A percentile compares a stretch with the other conserved stretches of the same genome.
Conservation (phyloP, 2,888 invertebrate genomes). For the Lordiphosa fenestrarum region DNA sequence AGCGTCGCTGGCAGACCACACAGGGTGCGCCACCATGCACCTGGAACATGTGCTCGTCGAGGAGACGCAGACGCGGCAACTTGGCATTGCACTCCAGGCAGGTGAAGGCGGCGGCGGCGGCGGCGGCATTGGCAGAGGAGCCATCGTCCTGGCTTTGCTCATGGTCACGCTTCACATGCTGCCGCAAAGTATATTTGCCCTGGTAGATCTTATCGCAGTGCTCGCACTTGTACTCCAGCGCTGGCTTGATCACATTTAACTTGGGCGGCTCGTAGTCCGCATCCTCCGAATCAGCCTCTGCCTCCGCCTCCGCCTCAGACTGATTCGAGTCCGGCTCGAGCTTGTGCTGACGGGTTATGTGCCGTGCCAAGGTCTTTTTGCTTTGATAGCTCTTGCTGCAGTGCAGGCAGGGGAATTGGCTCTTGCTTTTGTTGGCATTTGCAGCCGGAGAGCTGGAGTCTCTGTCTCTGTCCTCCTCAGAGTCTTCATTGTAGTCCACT, state of each 20-base stretch:
- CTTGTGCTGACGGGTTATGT: conserved; percentile 51
- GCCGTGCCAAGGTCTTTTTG: conserved; percentile 43
- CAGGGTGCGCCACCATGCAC: conserved; percentile 62
- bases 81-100: conserved; percentile 51
- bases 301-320: no score
- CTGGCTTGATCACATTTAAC: neutral
- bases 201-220: conserved; percentile 56
- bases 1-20: conserved; percentile 56
- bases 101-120: conserved; percentile 37
- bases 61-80: conserved; percentile 51
- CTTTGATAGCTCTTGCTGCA: conserved; percentile 48
- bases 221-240: conserved; percentile 50
- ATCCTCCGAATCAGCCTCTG: conserved; percentile 38
- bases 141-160: conserved; percentile 20
- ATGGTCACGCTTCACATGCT: conserved; percentile 59
- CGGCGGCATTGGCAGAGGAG: neutral
- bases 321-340: neutral
- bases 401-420: conserved; percentile 22
- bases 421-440: no score
- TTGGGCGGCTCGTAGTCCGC: conserved; percentile 40
- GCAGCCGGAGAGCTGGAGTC: neutral
- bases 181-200: conserved; percentile 50
- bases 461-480: conserved; percentile 19
- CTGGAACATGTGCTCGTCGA: conserved; percentile 54
- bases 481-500: conserved; percentile 48